phyloP scores from a whole-genome alignment of 2,797 vertebrate species.

The Enteromius trimaculatus region DNA sequence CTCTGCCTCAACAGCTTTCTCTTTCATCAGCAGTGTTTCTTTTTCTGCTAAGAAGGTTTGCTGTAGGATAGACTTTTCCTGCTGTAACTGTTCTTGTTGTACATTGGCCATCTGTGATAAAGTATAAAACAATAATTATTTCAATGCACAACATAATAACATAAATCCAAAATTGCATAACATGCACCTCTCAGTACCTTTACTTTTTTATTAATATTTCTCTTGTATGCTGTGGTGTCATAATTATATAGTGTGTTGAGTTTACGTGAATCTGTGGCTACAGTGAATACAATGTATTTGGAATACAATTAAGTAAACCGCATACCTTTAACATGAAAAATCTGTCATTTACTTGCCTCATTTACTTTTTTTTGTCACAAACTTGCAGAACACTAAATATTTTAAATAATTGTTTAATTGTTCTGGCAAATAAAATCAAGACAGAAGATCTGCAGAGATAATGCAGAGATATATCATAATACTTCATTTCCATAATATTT shows the following conservation, averaged over 20 bases:
- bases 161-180: neutral
- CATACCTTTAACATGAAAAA: neutral
- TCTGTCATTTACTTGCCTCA: neutral
- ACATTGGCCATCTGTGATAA: conserved; percentile 83
- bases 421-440: neutral
- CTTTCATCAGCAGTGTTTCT: conserved; percentile 86
- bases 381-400: neutral
- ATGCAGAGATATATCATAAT: neutral
- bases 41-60: conserved; percentile 89
- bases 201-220: neutral
- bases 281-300: neutral
- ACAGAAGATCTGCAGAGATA: neutral
- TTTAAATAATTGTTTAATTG: neutral
- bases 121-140: conserved; percentile 26
- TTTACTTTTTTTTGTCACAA: neutral
- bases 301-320: neutral
- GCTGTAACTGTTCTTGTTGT: conserved; percentile 87
- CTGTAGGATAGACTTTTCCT: conserved; percentile 88
- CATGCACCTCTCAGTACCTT: neutral
- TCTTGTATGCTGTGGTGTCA: neutral
- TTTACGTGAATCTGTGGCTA: neutral
- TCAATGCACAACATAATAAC: conserved; percentile 29
- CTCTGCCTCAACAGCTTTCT: conserved; percentile 89
- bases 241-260: neutral
- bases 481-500: neutral